These are phyloP conservation scores for Microdon myrmicae DNA, from an alignment of 2,888 invertebrate species.

Conservation along the genomic window DNA sequence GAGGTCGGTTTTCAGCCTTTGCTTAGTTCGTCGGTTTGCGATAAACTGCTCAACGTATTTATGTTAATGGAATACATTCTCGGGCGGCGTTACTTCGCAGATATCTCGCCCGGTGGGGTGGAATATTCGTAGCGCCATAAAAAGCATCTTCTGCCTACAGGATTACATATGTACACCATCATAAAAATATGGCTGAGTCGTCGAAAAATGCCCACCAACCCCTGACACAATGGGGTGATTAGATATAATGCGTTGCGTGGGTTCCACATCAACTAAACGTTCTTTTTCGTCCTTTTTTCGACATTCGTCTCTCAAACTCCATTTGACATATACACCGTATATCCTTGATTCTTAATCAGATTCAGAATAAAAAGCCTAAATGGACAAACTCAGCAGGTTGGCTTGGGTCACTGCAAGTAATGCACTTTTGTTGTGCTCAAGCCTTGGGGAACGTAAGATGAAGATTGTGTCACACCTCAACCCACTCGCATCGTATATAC, in stretches of 20 bases:
- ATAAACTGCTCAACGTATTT: slow-evolving; percentile 8
- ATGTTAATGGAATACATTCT: slow-evolving; percentile 28
- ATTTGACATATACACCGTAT: slow-evolving; percentile 20
- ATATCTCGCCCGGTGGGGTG: slow-evolving; percentile 9
- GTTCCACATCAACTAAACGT: slow-evolving; percentile 4
- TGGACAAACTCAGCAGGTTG: slow-evolving; percentile 21
- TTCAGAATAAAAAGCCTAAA: slow-evolving; percentile 47
- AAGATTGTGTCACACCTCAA: slow-evolving; percentile 12
- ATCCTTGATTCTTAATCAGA: slow-evolving; percentile 40
- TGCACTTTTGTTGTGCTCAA: too few species aligned
- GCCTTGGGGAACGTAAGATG: slow-evolving; percentile 39
- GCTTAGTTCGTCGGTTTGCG: background rate
- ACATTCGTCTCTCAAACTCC: slow-evolving; percentile 5
- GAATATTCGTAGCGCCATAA: slow-evolving; percentile 46
- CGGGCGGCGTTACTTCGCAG: too few species aligned
- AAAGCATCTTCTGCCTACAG: slow-evolving; percentile 25
- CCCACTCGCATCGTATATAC: slow-evolving; percentile 7
- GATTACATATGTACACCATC: slow-evolving; percentile 20
- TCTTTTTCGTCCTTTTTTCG: slow-evolving; percentile 5
- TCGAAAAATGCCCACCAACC: slow-evolving; percentile 35
- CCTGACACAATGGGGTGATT: background rate
- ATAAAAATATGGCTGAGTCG: slow-evolving; percentile 51
- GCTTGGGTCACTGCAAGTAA: too few species aligned
- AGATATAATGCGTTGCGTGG: slow-evolving; percentile 24
- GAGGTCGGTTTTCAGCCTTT: slow-evolving; percentile 16